Conservation (phyloP, 2,113 vertebrate genomes). For the Menidia beryllina region DNA sequence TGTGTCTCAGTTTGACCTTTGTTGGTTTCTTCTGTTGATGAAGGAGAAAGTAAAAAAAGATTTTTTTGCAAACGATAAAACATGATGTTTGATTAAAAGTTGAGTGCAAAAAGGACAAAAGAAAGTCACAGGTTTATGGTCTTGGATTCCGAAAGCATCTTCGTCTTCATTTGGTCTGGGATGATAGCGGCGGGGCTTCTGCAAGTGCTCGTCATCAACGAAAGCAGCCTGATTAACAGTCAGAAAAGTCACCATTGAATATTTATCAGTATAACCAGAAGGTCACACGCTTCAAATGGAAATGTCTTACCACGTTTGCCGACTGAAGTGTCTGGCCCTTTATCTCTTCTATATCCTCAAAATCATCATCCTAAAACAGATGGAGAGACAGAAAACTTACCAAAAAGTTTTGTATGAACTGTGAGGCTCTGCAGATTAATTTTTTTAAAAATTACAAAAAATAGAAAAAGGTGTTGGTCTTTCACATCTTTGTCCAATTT, state of each 20-base stretch:
- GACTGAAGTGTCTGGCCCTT: constrained; percentile 7
- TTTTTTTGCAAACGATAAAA: not conserved
- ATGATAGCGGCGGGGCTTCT: constrained; percentile 2
- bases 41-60: not conserved
- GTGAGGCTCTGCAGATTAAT: no score
- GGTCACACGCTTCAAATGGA: not conserved
- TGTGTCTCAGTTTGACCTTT: not conserved
- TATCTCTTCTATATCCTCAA: constrained; percentile 20
- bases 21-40: constrained; percentile 40
- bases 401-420: no score
- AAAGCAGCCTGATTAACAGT: constrained; percentile 26
- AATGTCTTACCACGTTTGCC: constrained; percentile 15
- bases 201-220: constrained; percentile 13
- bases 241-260: not conserved
- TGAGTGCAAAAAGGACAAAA: not conserved
- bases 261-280: not conserved
- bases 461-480: no score
- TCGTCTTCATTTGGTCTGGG: constrained; percentile 16
- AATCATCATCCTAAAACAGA: constrained; percentile 14
- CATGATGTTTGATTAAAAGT: not conserved
- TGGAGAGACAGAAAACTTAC: not conserved
- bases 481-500: no score
- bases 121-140: constrained; percentile 54
- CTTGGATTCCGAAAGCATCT: constrained; percentile 6
- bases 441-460: no score